Percentiles rank a stretch among this genome's conserved stretches.
phyloP scores from a whole-genome alignment of 2,797 vertebrate species.

The Aplochiton taeniatus region DNA sequence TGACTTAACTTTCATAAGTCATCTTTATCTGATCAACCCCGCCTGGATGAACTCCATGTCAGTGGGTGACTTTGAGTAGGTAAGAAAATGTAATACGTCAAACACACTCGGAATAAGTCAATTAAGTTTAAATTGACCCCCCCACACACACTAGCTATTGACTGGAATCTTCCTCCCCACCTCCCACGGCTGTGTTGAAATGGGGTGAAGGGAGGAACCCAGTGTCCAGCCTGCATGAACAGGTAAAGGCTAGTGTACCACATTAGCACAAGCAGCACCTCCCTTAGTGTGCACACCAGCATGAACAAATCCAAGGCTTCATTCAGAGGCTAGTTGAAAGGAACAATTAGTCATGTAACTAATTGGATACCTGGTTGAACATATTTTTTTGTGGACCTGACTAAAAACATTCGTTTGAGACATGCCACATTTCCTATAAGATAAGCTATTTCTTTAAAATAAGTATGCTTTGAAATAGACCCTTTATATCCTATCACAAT shows the following conservation, averaged over 20 bases:
- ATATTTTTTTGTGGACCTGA: too few relatives aligned
- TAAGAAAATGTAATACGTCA: too few relatives aligned
- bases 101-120: background rate
- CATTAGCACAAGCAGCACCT: background rate
- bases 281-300: background rate
- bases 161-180: background rate
- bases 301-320: background rate
- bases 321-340: background rate
- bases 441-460: conserved; percentile 55
- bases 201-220: conserved; percentile 31
- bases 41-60: too few relatives aligned
- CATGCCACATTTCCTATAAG: background rate
- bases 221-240: conserved; percentile 55
- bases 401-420: too few relatives aligned
- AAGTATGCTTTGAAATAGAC: conserved; percentile 60
- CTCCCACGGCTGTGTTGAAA: background rate
- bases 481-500: conserved; percentile 50
- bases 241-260: conserved; percentile 68
- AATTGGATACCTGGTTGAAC: background rate
- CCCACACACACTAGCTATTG: background rate
- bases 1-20: too few relatives aligned
- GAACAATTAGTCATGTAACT: background rate
- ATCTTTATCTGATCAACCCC: too few relatives aligned
- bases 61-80: too few relatives aligned
- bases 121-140: conserved; percentile 1